A percentile compares a stretch with the other conserved stretches of the same genome.
Evolutionary conservation across 2,888 invertebrate genomes (phyloP).

Genomic region (Melieria omissa): DNA sequence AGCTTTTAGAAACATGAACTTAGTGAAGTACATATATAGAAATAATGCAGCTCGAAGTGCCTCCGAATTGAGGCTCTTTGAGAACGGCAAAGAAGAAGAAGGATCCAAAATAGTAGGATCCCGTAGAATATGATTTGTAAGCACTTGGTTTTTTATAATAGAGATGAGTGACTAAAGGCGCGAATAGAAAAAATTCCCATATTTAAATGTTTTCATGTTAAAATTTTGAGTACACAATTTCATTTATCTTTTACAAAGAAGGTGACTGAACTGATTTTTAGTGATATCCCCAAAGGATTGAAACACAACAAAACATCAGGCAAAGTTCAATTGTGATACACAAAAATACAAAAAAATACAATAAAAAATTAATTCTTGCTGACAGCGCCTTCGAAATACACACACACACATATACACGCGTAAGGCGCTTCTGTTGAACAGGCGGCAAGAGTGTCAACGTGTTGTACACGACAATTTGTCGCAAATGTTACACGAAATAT

Average conservation of each 20-base stretch:
- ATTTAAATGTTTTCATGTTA: neutral
- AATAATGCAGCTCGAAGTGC: too few relatives aligned
- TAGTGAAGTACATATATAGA: too few relatives aligned
- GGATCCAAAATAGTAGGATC: too few relatives aligned
- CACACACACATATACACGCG: constrained; percentile 7
- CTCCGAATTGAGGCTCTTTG: too few relatives aligned
- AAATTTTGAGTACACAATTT: neutral
- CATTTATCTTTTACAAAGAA: neutral
- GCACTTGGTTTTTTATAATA: too few relatives aligned
- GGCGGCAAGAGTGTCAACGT: constrained; percentile 47
- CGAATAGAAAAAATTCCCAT: neutral
- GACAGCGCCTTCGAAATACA: constrained; percentile 16
- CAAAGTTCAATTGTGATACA: constrained; percentile 28
- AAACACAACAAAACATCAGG: too few relatives aligned
- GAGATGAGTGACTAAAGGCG: neutral
- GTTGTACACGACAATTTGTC: constrained; percentile 52
- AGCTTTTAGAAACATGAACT: too few relatives aligned
- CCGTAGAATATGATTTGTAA: too few relatives aligned
- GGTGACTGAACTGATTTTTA: too few relatives aligned
- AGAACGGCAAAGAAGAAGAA: too few relatives aligned
- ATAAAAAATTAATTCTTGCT: constrained; percentile 25
- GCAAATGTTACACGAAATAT: constrained; percentile 50
- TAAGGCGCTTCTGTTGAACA: constrained; percentile 8
- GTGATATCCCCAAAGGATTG: too few relatives aligned
- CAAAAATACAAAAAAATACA: neutral